Evolutionary conservation across 2,888 invertebrate species (phyloP).

Genomic region (Petrolisthes cinctipes): DNA sequence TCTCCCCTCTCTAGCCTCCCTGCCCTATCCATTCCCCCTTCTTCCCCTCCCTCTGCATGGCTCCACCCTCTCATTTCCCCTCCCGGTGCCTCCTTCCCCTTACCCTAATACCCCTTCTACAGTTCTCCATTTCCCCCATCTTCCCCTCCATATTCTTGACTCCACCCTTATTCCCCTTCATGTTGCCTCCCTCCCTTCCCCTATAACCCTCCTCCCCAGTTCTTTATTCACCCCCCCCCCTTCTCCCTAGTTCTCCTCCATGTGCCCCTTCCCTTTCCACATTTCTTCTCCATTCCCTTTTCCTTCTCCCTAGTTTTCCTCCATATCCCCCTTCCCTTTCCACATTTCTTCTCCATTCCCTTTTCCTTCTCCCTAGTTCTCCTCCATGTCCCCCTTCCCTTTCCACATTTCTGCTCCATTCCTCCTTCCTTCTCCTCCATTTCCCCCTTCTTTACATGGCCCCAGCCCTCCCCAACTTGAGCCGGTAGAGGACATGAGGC

Average conservation of each 20-base stretch:
- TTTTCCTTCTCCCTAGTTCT: not conserved
- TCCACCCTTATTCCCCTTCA: not conserved
- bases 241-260: not conserved
- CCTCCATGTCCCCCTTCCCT: not conserved
- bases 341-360: too few species aligned
- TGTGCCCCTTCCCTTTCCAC: not conserved
- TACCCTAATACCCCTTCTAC: not conserved
- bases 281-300: not conserved
- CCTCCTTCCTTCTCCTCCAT: not conserved
- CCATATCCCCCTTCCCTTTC: not conserved
- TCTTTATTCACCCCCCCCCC: too few species aligned
- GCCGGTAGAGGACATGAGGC: slow-evolving; percentile 40
- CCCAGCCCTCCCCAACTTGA: not conserved
- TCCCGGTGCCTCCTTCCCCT: not conserved
- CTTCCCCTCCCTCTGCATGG: not conserved
- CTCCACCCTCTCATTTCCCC: not conserved
- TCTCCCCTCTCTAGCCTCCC: not conserved
- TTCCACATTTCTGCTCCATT: not conserved
- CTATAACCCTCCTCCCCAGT: not conserved
- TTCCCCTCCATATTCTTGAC: not conserved
- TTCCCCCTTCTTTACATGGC: slow-evolving; percentile 5
- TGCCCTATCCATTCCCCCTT: not conserved
- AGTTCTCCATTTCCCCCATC: not conserved
- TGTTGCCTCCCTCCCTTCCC: not conserved
- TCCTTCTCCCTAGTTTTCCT: not conserved